Conservation (phyloP, 2,888 invertebrate genomes). For the Acronicta aceris region DNA sequence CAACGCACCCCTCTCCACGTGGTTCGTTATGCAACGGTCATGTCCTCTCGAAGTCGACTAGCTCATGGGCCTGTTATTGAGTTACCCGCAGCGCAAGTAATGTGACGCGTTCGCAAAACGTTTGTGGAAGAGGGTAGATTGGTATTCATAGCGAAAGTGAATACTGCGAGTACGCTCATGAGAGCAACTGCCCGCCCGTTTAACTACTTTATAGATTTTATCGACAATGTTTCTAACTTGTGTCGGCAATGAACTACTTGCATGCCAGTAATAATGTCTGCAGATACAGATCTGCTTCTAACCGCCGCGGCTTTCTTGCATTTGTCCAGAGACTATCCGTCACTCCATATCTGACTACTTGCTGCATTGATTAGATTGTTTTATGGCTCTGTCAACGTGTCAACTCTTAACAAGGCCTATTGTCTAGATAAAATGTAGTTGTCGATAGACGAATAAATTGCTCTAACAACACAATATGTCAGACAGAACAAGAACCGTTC, state of each 20-base stretch:
- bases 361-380: slow-evolving; percentile 75
- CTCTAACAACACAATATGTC: slow-evolving; percentile 64
- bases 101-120: slow-evolving; percentile 38
- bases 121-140: slow-evolving; percentile 57
- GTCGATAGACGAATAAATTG: slow-evolving; percentile 67
- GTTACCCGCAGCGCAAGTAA: slow-evolving; percentile 55
- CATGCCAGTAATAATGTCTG: slow-evolving; percentile 69
- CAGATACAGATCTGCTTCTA: slow-evolving; percentile 71
- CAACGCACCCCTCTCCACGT: slow-evolving; percentile 82
- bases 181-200: slow-evolving; percentile 63
- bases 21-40: slow-evolving; percentile 75
- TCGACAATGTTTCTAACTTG: slow-evolving; percentile 67
- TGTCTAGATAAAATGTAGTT: slow-evolving; percentile 68
- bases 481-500: slow-evolving; percentile 65
- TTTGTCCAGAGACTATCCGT: slow-evolving; percentile 67
- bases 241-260: slow-evolving; percentile 70
- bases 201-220: slow-evolving; percentile 66
- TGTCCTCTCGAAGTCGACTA: slow-evolving; percentile 61
- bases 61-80: slow-evolving; percentile 62
- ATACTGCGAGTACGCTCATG: slow-evolving; percentile 58
- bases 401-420: slow-evolving; percentile 73
- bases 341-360: slow-evolving; percentile 71
- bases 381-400: slow-evolving; percentile 70
- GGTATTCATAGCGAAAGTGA: slow-evolving; percentile 74
- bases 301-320: slow-evolving; percentile 65